phyloP scores from a whole-genome alignment of 2,888 invertebrate genomes.

The Hyposoter dolosus region DNA sequence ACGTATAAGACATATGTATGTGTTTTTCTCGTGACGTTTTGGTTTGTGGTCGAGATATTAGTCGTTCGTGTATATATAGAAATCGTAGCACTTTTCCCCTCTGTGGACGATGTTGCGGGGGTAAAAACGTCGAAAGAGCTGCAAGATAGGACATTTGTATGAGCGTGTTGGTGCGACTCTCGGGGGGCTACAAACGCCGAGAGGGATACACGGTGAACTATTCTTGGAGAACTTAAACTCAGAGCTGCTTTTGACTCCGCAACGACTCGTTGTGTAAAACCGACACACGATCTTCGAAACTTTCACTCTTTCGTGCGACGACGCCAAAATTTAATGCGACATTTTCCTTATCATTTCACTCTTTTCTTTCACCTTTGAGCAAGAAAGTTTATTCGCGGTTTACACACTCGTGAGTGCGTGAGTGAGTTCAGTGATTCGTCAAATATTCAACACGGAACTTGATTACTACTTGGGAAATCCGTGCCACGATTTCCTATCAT shows the following conservation, averaged over 20 bases:
- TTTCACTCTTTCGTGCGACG: conserved; percentile 57
- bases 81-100: conserved; percentile 69
- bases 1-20: not conserved
- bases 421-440: conserved; percentile 30
- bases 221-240: conserved; percentile 83
- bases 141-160: conserved; percentile 28
- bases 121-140: conserved; percentile 68
- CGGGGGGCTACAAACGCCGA: conserved; percentile 69
- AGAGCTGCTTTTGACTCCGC: conserved; percentile 80
- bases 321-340: conserved; percentile 58
- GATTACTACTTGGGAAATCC: not conserved
- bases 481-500: not conserved
- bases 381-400: not conserved
- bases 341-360: not conserved
- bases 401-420: conserved; percentile 25
- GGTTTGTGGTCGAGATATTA: conserved; percentile 67
- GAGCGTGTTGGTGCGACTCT: conserved; percentile 30
- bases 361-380: not conserved
- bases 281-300: conserved; percentile 61
- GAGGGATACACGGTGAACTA: conserved; percentile 79
- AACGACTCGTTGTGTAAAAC: conserved; percentile 66
- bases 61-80: conserved; percentile 73
- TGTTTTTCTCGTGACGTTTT: conserved; percentile 50
- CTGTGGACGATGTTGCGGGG: conserved; percentile 66
- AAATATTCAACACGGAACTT: not conserved